A percentile compares a stretch with the other conserved stretches of the same genome.
phyloP scores from a whole-genome alignment of 2,797 vertebrate species.

The Lacerta bilineata region DNA sequence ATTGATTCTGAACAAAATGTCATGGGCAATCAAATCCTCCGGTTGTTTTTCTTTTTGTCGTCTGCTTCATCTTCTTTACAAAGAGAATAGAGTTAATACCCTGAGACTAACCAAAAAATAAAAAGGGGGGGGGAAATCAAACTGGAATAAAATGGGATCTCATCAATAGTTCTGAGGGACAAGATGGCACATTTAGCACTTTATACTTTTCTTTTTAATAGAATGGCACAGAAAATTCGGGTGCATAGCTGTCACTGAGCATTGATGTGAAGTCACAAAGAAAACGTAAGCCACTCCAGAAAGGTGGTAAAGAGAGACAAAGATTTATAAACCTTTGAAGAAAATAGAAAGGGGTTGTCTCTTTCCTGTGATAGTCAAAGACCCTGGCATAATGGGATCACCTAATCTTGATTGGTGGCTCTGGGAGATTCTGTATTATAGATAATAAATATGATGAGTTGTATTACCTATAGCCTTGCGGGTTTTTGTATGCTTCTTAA shows the following conservation, averaged over 20 bases:
- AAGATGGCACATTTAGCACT: slow-evolving; percentile 32
- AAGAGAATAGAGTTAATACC: slow-evolving; percentile 65
- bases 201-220: slow-evolving; percentile 39
- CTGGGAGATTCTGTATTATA: slow-evolving; percentile 49
- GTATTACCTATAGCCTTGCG: background rate
- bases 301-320: slow-evolving; percentile 47
- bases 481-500: slow-evolving; percentile 20
- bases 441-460: slow-evolving; percentile 35
- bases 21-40: slow-evolving; percentile 76
- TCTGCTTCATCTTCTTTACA: slow-evolving; percentile 62
- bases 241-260: slow-evolving; percentile 60
- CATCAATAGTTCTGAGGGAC: slow-evolving; percentile 37
- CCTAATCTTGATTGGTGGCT: slow-evolving; percentile 46
- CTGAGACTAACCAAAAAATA: slow-evolving; percentile 49
- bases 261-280: slow-evolving; percentile 48
- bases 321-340: slow-evolving; percentile 61
- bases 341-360: slow-evolving; percentile 52
- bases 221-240: slow-evolving; percentile 12
- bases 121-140: slow-evolving; percentile 35
- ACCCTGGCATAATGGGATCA: slow-evolving; percentile 29
- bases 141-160: slow-evolving; percentile 47
- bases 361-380: slow-evolving; percentile 57
- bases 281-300: slow-evolving; percentile 59
- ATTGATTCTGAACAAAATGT: slow-evolving; percentile 79
- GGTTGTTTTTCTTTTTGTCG: slow-evolving; percentile 36